phyloP scores from a whole-genome alignment of 2,888 invertebrate species.

The Glyphotaelius pellucidus region DNA sequence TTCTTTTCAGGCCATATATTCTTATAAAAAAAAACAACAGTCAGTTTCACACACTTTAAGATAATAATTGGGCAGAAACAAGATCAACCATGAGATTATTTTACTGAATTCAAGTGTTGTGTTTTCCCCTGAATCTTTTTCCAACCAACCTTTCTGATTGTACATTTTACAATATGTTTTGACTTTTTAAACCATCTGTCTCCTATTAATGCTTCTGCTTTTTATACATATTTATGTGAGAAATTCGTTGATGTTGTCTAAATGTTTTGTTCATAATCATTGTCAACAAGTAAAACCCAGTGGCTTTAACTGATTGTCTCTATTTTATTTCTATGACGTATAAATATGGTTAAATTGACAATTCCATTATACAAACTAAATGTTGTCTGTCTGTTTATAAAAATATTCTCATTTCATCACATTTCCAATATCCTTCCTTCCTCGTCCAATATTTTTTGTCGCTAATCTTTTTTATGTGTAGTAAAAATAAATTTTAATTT shows the following conservation, averaged over 20 bases:
- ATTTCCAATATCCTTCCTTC: background rate
- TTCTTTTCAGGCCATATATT: background rate
- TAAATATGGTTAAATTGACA: background rate
- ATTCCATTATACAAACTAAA: background rate
- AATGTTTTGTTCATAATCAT: constrained; percentile 26
- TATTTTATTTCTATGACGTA: background rate
- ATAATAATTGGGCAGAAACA: background rate
- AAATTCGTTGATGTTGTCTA: constrained; percentile 16
- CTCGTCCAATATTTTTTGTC: background rate
- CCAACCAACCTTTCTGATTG: constrained; percentile 7
- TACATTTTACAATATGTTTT: constrained; percentile 37
- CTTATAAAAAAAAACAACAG: background rate
- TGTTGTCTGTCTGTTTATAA: background rate
- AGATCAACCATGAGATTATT: constrained; percentile 18
- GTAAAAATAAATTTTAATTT: background rate
- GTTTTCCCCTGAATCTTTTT: background rate
- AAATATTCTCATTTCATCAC: background rate
- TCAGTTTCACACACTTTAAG: background rate
- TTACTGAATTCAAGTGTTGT: constrained; percentile 40
- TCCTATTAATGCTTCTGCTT: constrained; percentile 41
- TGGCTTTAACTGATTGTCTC: background rate
- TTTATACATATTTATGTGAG: constrained; percentile 27
- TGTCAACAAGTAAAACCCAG: background rate
- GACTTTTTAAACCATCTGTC: constrained; percentile 16
- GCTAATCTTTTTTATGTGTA: constrained; percentile 16